Evolutionary conservation across 2,113 vertebrate species (phyloP), one percentile per base, ranked within the genome.

Genomic region (Empidonax traillii): DNA sequence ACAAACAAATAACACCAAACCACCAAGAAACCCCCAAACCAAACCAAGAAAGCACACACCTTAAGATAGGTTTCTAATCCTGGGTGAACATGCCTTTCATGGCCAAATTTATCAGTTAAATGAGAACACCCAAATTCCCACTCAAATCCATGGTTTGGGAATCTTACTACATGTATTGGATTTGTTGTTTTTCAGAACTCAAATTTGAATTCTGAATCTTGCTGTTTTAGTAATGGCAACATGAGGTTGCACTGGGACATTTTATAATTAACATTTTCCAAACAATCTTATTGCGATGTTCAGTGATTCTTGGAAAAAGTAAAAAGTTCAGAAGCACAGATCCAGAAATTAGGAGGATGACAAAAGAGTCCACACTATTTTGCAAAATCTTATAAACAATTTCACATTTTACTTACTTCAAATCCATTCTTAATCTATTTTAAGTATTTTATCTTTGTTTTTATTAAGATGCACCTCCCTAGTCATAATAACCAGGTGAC

Each of bases 11-110:
- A 37, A 35, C 9, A 3, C 2, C 7, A 51, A 53, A 51, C 6
- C 22, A n/a, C 31, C 22, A 52, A 61, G 69, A 21, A 4, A 0
- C 2, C 5, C 43, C 2, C 12, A 62, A 49, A n/a, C 2, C 23
- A 44, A 85, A 35, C 0, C 6, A 46, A 87, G 46, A 19, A 74
- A 49, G 18, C 11, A 61, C 2, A 28, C 2, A 1, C 24, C 10
- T 49, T 66, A 71, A n/a, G 27, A 44, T 35, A 37, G 22, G 22
- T 51, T 84, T 77, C 51, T 84, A 56, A 80, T 21, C 23, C 49
- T 61, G 44, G 17, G 65, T 44, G 9, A 56, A 44, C 6, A 5
- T 46, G 25, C 5, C 8, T 53, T 63, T 59, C 51, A 19, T 14
- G 24, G 52, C 14, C 43, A 63, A 58, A 73, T 86, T 28, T 77